These are phyloP conservation scores for Centrocercus urophasianus DNA, from an alignment of 2,113 vertebrate species.

Conservation along the genomic window DNA sequence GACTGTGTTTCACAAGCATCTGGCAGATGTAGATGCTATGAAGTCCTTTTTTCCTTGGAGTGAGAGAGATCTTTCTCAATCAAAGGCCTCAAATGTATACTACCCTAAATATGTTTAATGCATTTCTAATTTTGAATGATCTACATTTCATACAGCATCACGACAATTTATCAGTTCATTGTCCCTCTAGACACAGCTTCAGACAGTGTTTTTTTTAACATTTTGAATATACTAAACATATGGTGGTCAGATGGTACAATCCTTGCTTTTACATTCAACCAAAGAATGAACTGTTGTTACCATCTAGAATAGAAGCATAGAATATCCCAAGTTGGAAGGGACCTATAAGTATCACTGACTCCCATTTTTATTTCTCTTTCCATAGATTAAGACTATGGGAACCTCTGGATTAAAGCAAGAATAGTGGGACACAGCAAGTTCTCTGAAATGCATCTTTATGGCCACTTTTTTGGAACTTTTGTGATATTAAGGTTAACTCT, in stretches of 20 bases:
- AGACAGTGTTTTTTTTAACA: not conserved
- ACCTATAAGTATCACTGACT: too few species aligned
- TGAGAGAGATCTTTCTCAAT: not conserved
- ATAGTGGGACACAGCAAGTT: not conserved
- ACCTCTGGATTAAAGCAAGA: not conserved
- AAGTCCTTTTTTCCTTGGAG: not conserved
- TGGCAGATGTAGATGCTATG: not conserved
- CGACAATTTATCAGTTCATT: not conserved
- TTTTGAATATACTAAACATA: not conserved
- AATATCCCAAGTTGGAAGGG: too few species aligned
- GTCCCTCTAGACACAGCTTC: not conserved
- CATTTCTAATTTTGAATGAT: conserved; percentile 5
- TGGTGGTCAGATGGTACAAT: not conserved
- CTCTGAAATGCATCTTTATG: not conserved
- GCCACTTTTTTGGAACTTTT: not conserved
- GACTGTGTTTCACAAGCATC: not conserved
- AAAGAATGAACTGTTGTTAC: not conserved
- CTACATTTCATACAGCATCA: not conserved
- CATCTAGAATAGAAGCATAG: not conserved
- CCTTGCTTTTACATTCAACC: not conserved
- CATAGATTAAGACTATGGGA: not conserved
- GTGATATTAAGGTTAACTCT: not conserved
- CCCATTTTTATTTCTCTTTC: not conserved
- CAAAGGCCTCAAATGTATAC: not conserved
- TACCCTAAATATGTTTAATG: not conserved